Evolutionary conservation across 2,113 vertebrate genomes (phyloP).

Genomic region (Catagonus wagneri): DNA sequence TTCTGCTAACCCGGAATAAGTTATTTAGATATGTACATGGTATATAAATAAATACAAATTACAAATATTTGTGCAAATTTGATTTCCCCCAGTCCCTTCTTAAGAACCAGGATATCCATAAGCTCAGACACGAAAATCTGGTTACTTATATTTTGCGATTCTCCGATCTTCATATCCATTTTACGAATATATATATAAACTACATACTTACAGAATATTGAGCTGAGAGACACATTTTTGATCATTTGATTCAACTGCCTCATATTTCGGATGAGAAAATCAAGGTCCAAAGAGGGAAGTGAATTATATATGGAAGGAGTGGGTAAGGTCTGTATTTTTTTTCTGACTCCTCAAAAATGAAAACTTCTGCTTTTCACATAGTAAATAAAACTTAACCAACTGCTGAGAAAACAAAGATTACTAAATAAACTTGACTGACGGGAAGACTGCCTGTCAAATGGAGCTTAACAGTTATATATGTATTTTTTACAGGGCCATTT

Average conservation of each 20-base stretch:
- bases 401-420: background rate
- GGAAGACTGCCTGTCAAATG: background rate
- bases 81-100: background rate
- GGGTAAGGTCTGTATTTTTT: background rate
- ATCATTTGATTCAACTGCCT: background rate
- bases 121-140: background rate
- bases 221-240: background rate
- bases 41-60: background rate
- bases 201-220: background rate
- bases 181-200: background rate
- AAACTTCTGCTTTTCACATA: constrained; percentile 43
- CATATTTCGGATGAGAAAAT: constrained; percentile 18
- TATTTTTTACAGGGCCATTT: background rate
- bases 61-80: background rate
- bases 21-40: background rate
- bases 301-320: background rate
- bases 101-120: background rate
- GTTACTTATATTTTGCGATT: background rate
- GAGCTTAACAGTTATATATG: background rate
- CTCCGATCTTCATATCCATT: background rate
- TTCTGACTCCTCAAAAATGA: background rate
- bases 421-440: background rate
- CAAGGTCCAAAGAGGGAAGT: background rate
- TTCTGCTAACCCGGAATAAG: background rate
- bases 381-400: background rate